Evolutionary conservation across 2,888 invertebrate species (phyloP).

Genomic region (Sericinus montela): DNA sequence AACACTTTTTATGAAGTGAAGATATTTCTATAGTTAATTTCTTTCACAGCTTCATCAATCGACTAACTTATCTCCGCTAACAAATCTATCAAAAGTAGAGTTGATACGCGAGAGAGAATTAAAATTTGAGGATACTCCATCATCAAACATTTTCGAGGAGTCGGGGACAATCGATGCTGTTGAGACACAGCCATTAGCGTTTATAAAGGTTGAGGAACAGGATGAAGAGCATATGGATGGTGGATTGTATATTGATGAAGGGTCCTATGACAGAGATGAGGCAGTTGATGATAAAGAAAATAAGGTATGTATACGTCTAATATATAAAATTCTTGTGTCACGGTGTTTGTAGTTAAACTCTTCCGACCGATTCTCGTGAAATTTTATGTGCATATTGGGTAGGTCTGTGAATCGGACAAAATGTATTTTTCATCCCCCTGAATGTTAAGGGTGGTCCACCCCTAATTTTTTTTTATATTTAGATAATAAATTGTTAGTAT

Average conservation of each 20-base stretch:
- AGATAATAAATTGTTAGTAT: too few species aligned
- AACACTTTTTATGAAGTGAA: too few species aligned
- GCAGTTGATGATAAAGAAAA: conserved; percentile 22
- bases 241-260: conserved; percentile 23
- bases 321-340: too few species aligned
- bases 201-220: conserved; percentile 38
- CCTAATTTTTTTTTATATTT: too few species aligned
- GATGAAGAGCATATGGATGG: conserved; percentile 14
- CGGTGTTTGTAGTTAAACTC: too few species aligned
- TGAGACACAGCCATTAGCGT: conserved; percentile 23
- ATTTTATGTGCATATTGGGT: too few species aligned
- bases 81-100: background rate
- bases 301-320: conserved; percentile 25
- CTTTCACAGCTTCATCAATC: conserved; percentile 19
- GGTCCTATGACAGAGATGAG: background rate
- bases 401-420: too few species aligned
- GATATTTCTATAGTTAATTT: background rate
- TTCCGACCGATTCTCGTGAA: too few species aligned
- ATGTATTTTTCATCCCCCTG: too few species aligned
- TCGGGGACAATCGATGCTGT: background rate
- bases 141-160: background rate
- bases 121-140: background rate
- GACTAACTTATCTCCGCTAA: conserved; percentile 12
- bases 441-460: too few species aligned
- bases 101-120: background rate